These are phyloP conservation scores for Cenopis cana DNA, from an alignment of 2,888 invertebrate genomes.

Conservation along the genomic window DNA sequence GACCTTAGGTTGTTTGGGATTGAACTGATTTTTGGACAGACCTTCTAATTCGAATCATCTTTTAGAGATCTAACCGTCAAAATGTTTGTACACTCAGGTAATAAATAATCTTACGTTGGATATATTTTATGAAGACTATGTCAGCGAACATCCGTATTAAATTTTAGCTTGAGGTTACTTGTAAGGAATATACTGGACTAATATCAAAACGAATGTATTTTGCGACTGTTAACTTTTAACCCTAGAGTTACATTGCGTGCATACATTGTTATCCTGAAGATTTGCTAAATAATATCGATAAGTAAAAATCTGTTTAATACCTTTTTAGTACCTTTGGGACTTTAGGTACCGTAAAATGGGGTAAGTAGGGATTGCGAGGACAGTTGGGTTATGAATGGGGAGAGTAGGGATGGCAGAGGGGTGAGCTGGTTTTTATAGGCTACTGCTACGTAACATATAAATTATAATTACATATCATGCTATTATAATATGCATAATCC, in stretches of 20 bases:
- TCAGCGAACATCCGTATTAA: conserved; percentile 10
- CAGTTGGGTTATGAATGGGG: too few relatives aligned
- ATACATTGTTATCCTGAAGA: too few relatives aligned
- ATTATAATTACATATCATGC: too few relatives aligned
- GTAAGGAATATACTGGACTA: background rate
- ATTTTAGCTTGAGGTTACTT: background rate
- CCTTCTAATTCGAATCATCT: background rate
- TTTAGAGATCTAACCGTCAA: background rate
- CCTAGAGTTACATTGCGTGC: background rate
- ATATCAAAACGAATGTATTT: background rate
- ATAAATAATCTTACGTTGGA: conserved; percentile 31
- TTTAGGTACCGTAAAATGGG: too few relatives aligned
- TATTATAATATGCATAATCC: too few relatives aligned
- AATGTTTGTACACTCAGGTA: conserved; percentile 25
- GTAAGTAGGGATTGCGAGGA: too few relatives aligned
- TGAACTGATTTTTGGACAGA: background rate
- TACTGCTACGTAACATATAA: too few relatives aligned
- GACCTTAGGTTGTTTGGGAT: background rate
- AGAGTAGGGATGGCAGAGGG: too few relatives aligned
- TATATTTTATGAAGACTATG: conserved; percentile 29
- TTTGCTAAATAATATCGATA: too few relatives aligned
- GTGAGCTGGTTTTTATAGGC: too few relatives aligned
- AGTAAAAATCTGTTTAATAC: too few relatives aligned
- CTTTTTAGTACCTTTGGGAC: too few relatives aligned
- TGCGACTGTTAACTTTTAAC: background rate